Evolutionary conservation across 2,113 vertebrate species (phyloP).

Genomic region (Tor tambroides): DNA sequence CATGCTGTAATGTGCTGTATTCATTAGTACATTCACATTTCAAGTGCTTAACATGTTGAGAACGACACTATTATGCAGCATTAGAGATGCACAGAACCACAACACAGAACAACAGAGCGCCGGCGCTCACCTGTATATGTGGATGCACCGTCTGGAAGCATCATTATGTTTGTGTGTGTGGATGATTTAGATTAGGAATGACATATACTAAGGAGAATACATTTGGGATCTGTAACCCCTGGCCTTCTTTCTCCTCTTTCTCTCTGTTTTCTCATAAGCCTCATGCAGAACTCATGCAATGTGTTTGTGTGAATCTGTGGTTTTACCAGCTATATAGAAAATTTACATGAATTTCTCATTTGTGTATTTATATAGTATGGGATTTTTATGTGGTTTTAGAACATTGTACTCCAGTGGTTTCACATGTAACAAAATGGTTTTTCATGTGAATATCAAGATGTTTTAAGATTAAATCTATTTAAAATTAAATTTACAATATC

Average conservation of each 20-base stretch:
- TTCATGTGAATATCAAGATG: not conserved
- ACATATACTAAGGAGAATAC: constrained; percentile 35
- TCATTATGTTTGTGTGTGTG: no score
- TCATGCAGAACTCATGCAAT: not conserved
- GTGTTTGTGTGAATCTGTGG: not conserved
- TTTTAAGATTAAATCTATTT: not conserved
- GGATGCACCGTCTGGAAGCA: not conserved
- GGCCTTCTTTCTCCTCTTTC: not conserved
- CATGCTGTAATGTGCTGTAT: not conserved
- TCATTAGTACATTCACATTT: constrained; percentile 12
- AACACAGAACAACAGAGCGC: not conserved
- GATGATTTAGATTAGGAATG: constrained; percentile 50
- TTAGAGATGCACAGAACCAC: not conserved
- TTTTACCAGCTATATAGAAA: not conserved
- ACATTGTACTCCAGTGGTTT: not conserved
- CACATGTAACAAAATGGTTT: not conserved
- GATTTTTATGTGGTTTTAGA: not conserved
- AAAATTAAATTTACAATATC: not conserved
- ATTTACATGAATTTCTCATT: not conserved
- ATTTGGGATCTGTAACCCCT: constrained; percentile 11
- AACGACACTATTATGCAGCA: not conserved
- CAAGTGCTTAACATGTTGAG: constrained; percentile 1
- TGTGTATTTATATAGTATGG: not conserved
- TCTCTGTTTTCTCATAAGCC: not conserved
- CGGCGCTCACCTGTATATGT: not conserved